Conservation (phyloP, 2,797 vertebrate genomes). For the Poliocrania exsul region DNA sequence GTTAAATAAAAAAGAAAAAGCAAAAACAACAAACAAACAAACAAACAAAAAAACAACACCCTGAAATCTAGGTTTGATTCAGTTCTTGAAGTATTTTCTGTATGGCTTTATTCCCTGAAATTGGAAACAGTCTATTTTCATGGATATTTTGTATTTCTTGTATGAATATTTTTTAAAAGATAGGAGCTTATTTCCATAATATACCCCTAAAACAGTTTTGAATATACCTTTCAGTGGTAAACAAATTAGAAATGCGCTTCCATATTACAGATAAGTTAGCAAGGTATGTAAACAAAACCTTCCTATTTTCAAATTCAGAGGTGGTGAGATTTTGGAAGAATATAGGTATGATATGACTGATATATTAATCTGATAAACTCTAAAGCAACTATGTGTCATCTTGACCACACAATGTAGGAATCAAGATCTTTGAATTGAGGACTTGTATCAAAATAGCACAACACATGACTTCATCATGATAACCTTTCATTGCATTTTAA, state of each 20-base stretch:
- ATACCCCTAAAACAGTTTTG: background rate
- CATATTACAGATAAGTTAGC: background rate
- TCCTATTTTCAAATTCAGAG: background rate
- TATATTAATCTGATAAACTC: background rate
- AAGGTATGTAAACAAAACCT: background rate
- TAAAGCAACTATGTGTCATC: background rate
- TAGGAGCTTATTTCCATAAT: background rate
- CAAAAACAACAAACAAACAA: background rate
- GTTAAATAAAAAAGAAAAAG: background rate
- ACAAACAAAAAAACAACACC: background rate
- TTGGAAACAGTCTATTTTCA: background rate
- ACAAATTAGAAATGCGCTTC: background rate
- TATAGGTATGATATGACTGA: background rate
- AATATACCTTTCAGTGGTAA: background rate
- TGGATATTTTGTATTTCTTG: background rate
- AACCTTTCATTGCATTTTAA: background rate
- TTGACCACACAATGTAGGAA: background rate
- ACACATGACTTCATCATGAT: background rate
- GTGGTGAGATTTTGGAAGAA: background rate
- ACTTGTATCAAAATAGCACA: background rate
- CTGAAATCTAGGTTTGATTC: background rate
- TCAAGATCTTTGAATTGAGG: background rate
- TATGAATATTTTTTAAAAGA: background rate
- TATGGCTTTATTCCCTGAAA: background rate
- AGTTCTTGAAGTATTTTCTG: background rate